A percentile compares a stretch with the other conserved stretches of the same genome.
These are phyloP conservation scores for Tillus elongatus DNA, from an alignment of 2,888 invertebrate species.

Conservation along the genomic window DNA sequence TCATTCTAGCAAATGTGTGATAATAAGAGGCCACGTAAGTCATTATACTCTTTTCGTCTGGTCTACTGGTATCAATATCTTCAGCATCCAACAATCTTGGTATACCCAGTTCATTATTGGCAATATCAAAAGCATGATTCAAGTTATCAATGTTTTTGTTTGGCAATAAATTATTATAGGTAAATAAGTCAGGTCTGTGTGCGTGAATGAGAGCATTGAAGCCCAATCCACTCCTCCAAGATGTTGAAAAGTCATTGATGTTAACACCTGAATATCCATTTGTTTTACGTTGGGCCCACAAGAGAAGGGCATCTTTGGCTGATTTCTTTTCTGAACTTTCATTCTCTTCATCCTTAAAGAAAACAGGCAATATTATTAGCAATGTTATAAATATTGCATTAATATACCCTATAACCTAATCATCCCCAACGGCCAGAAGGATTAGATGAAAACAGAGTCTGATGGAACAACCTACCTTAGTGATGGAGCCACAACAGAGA, in stretches of 20 bases:
- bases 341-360: constrained; percentile 78
- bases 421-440: background rate
- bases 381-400: constrained; percentile 1
- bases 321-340: constrained; percentile 97
- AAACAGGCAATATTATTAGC: constrained; percentile 5
- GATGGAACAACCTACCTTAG: background rate
- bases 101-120: constrained; percentile 87
- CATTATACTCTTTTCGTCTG: constrained; percentile 97
- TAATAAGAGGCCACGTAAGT: constrained; percentile 99
- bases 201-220: constrained; percentile 98
- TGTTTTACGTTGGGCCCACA: constrained; percentile 99
- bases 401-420: background rate
- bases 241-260: constrained; percentile 82
- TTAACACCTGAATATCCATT: constrained; percentile 85
- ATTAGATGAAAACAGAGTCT: background rate
- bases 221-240: constrained; percentile 93
- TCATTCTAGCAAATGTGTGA: constrained; percentile 98
- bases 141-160: constrained; percentile 87
- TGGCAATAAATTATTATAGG: constrained; percentile 71
- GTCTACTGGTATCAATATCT: constrained; percentile 86
- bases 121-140: constrained; percentile 95
- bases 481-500: too few species aligned
- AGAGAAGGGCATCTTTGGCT: constrained; percentile 92
- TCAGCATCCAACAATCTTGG: constrained; percentile 90
- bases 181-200: constrained; percentile 92